Base-by-base conservation (phyloP, 2,113 vertebrate genomes). In the Dinomys branickii region DNA sequence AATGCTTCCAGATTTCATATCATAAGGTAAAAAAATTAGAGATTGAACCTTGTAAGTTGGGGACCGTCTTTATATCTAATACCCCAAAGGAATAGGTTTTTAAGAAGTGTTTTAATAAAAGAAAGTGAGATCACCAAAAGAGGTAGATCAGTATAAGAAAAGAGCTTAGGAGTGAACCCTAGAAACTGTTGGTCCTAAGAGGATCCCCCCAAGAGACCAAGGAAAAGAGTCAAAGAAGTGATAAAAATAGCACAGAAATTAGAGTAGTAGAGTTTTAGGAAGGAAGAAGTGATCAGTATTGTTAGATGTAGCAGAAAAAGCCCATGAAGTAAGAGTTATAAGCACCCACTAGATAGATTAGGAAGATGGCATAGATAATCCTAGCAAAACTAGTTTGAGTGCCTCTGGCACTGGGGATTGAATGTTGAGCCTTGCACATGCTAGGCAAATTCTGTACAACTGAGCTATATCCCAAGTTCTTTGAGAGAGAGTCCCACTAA, bases 201-300 rank as follows among this genome's bases (percentile, higher is more conserved):
- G 38, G 41, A 80, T 47, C 35, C 59, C 22, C 22, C 85, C 20
- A 17, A 63, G 59, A 83, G 47, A 93, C 61, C 26, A 85, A 89
- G 59, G 24, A 80, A 56, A 78, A 75, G 41, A 88, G 47, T 94
- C 13, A 17, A 71, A 92, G 52, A 38, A 13, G 17, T 96, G 47
- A 13, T 80, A 88, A 77, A 93, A 84, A 65, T 93, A 91, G 41
- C 26, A 41, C 12, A 96, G 82, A 87, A 96, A 90, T 61, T 35
- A 14, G 19, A 19, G 26, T 44, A 44, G 69, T 83, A 58, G 44
- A 71, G 17, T 88, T 93, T 91, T 5, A 38, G 33, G 7, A 91
- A 92, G 73, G 85, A 67, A 59, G 30, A 90, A 87, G 33, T 83
- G 9, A 65, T 84, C 85, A 73, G 63, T 65, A 33, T 1, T 58